Percentiles rank a stretch among this genome's conserved stretches.
phyloP scores from a whole-genome alignment of 2,888 invertebrate genomes.

The Cerastis rubricosa region DNA sequence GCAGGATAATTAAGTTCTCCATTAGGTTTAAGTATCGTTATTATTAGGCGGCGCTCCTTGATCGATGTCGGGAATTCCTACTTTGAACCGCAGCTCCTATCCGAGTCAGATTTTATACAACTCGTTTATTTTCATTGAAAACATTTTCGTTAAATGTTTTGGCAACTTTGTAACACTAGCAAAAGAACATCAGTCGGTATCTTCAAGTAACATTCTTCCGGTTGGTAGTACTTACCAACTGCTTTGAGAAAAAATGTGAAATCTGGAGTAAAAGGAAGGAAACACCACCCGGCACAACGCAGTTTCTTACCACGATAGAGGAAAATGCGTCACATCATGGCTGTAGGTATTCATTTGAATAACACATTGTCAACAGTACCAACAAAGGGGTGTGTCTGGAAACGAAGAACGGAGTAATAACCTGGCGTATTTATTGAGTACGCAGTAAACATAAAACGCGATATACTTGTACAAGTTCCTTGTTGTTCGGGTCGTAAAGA shows the following conservation, averaged over 20 bases:
- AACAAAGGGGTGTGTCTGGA: constrained; percentile 50
- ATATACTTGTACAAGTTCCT: constrained; percentile 51
- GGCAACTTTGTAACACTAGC: not conserved
- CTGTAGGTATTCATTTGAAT: constrained; percentile 21
- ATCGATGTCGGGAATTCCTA: constrained; percentile 35
- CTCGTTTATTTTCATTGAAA: constrained; percentile 1
- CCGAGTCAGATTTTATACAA: not conserved
- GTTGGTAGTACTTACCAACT: not conserved
- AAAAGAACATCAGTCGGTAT: not conserved
- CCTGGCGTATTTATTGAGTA: constrained; percentile 58
- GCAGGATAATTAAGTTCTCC: constrained; percentile 53
- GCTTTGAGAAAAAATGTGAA: not conserved
- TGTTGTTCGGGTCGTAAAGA: constrained; percentile 56
- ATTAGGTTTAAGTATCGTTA: constrained; percentile 53
- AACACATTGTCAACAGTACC: constrained; percentile 43
- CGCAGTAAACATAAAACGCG: constrained; percentile 43
- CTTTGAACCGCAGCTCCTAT: constrained; percentile 1
- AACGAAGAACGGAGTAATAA: constrained; percentile 26
- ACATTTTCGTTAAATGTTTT: not conserved
- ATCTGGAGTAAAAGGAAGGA: constrained; percentile 14
- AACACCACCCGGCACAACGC: constrained; percentile 1
- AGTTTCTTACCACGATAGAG: constrained; percentile 10
- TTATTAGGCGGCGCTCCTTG: constrained; percentile 45
- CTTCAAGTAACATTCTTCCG: not conserved
- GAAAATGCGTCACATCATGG: constrained; percentile 36